Percentiles rank a stretch among this genome's conserved stretches.
Conservation (phyloP, 2,797 vertebrate species). For the Odontamblyopus rebecca region DNA sequence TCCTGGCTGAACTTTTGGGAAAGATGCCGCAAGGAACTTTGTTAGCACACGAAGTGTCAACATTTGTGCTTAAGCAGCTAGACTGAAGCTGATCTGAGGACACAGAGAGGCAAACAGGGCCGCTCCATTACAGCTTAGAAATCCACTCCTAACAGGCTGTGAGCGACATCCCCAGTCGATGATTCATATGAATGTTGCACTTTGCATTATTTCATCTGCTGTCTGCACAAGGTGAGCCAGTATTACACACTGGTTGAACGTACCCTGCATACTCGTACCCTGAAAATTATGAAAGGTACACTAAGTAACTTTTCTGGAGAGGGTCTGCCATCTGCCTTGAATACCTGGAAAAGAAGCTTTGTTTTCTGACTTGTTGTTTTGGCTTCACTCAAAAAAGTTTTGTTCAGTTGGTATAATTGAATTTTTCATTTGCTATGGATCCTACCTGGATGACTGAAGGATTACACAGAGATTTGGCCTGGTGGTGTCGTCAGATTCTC, state of each 20-base stretch:
- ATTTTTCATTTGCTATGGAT: no score
- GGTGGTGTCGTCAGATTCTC: no score
- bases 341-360: no score
- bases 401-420: no score
- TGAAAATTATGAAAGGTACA: neutral
- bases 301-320: no score
- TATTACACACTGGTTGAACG: neutral
- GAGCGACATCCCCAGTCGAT: neutral
- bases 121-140: slow-evolving; percentile 19
- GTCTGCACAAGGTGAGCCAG: neutral
- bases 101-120: slow-evolving; percentile 7
- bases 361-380: no score
- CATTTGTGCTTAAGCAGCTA: slow-evolving; percentile 46
- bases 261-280: no score
- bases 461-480: no score
- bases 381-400: no score
- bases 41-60: slow-evolving; percentile 42
- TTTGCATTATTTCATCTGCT: neutral
- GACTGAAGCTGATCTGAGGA: slow-evolving; percentile 44
- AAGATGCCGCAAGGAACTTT: slow-evolving; percentile 34
- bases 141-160: slow-evolving; percentile 23
- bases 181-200: neutral
- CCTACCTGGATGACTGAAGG: no score
- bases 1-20: slow-evolving; percentile 24
- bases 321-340: neutral